Evolutionary conservation across 1,140 invertebrate species (phyloP), one percentile per base, ranked within the genome.

Genomic region (Drosophila subobscura): DNA sequence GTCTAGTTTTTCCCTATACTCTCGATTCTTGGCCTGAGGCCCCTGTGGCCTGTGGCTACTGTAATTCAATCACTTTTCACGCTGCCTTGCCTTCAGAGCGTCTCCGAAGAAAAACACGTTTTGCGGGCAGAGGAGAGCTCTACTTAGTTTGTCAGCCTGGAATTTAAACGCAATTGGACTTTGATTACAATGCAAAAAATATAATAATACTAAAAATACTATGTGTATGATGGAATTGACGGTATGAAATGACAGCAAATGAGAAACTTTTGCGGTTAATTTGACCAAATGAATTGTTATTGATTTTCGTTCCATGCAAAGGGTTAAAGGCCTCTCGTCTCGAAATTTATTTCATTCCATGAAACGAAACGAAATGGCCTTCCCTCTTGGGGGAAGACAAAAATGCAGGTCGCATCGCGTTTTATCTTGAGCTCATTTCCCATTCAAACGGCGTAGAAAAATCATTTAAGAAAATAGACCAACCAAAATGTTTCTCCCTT

Each of bases 61-160:
- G 77, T 79, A 79, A 79, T 78, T 79, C 61, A 78, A 77, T 78
- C 74, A 78, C 70, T 61, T 72, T 78, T 77, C 67, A 78, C 59
- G 66, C 66, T 70, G 56, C 37, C 53, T 42, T 54, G 29, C 47
- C 23, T 42, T 53, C 55, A 23, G 12, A 40, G 64, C 52, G 50
- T 66, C 64, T 27, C 72, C 45, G 4, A 60, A 27, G 57, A 42
- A 58, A 60, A 77, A 76, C 74, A 61, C 40, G 74, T 72, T 77
- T 77, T 56, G 40, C 27, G 29, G 46, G 37, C 23, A 22, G 42
- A 29, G 29, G 23, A 41, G 20, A 60, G 57, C 63, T 66, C 53
- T 27, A 57, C 51, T 49, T 44, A 65, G 42, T 45, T 51, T 56
- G 52, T 4, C 49, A 29, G 47, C 14, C 46, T 45, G 61, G 50